phyloP scores from a whole-genome alignment of 2,113 vertebrate species.

The Felis catus region DNA sequence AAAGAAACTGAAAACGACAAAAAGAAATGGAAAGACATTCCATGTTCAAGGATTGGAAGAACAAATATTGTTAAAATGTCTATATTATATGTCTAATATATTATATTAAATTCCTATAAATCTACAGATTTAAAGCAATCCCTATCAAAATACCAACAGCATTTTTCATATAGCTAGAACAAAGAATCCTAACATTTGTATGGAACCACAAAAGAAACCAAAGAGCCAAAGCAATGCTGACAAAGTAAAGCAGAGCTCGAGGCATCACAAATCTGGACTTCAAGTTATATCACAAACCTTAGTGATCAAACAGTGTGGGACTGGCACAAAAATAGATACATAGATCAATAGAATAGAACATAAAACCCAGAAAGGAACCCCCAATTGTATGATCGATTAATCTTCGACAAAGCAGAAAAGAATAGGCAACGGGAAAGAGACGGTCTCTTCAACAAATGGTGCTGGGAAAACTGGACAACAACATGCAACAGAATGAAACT shows the following conservation, averaged over 20 bases:
- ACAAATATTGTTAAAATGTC: neutral
- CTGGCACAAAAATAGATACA: neutral
- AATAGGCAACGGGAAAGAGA: neutral
- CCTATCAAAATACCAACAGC: neutral
- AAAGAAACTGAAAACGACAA: no score
- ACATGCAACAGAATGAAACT: neutral
- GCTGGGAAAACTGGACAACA: neutral
- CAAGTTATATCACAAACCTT: neutral
- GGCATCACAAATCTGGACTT: neutral
- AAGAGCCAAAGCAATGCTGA: neutral
- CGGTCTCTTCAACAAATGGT: neutral
- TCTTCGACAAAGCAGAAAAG: neutral
- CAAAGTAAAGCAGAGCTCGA: neutral
- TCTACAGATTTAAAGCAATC: neutral
- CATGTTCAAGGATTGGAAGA: neutral
- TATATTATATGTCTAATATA: neutral
- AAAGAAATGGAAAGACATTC: neutral
- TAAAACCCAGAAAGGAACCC: neutral
- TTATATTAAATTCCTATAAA: neutral
- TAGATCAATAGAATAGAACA: neutral
- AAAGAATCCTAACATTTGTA: neutral
- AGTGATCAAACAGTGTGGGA: neutral
- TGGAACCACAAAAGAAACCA: neutral
- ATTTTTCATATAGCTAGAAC: neutral
- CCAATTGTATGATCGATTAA: neutral